Percentiles rank a stretch among this genome's conserved stretches.
Evolutionary conservation across 2,113 vertebrate species (phyloP).

Genomic region (Turnix velox): DNA sequence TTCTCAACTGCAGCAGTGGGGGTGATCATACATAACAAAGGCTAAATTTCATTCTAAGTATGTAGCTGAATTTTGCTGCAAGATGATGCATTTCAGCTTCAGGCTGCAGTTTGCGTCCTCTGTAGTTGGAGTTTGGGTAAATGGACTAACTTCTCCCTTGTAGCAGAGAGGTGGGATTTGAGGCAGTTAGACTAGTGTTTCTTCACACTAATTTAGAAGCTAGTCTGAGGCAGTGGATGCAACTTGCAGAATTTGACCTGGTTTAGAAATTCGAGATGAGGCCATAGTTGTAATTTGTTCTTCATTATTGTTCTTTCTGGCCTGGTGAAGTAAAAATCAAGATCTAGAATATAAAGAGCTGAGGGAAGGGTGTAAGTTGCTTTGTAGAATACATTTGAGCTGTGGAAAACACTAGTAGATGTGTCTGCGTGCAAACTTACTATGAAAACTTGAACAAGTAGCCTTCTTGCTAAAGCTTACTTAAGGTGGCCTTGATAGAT

Average conservation of each 20-base stretch:
- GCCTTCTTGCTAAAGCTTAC: not conserved
- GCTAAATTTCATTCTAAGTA: not conserved
- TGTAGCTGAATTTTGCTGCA: not conserved
- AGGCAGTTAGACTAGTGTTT: not conserved
- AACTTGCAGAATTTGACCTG: not conserved
- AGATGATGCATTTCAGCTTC: not conserved
- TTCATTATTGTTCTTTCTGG: not conserved
- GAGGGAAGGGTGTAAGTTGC: not conserved
- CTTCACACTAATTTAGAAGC: not conserved
- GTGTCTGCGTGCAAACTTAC: not conserved
- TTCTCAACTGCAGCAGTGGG: not conserved
- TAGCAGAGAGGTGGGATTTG: not conserved
- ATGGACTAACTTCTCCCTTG: fast-evolving
- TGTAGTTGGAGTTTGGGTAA: not conserved
- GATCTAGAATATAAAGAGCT: not conserved
- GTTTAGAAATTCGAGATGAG: not conserved
- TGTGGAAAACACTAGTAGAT: not conserved
- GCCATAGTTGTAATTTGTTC: not conserved
- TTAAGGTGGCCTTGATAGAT: constrained; percentile 35
- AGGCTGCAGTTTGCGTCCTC: not conserved
- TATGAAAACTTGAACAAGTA: not conserved
- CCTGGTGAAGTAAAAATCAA: not conserved
- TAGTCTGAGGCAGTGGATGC: not conserved
- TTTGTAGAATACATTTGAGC: not conserved
- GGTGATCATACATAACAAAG: not conserved